Conservation (phyloP, 2,113 vertebrate genomes). For the Ariopsis seemanni region DNA sequence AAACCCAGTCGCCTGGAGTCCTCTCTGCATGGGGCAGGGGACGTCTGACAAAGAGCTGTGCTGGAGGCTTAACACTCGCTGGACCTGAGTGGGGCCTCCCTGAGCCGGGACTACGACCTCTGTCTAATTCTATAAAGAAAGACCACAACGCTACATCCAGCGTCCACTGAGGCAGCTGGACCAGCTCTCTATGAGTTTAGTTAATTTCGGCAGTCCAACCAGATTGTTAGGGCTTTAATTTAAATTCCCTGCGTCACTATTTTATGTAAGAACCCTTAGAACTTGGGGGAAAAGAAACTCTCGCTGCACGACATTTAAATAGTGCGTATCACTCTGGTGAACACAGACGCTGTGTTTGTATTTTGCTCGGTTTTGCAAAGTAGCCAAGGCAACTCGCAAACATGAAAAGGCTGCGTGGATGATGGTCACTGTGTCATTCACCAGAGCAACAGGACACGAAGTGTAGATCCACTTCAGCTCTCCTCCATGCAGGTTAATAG, state of each 20-base stretch:
- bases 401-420: constrained; percentile 40
- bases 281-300: background rate
- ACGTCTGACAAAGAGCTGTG: constrained; percentile 29
- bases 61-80: constrained; percentile 18
- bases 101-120: background rate
- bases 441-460: constrained; percentile 5
- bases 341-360: constrained; percentile 22
- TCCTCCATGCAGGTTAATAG: constrained; percentile 35
- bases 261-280: background rate
- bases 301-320: background rate
- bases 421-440: constrained; percentile 41
- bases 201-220: background rate
- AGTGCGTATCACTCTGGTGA: background rate
- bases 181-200: background rate
- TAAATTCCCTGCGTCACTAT: background rate
- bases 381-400: constrained; percentile 19
- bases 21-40: constrained; percentile 32
- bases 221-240: background rate
- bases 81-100: constrained; percentile 26
- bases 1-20: constrained; percentile 37
- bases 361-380: constrained; percentile 8
- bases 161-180: background rate
- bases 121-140: constrained; percentile 10
- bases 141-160: background rate
- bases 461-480: constrained; percentile 34